Evolutionary conservation across 2,888 invertebrate species (phyloP), one percentile per base, ranked within the genome.

Genomic region (Epiblema foenella): DNA sequence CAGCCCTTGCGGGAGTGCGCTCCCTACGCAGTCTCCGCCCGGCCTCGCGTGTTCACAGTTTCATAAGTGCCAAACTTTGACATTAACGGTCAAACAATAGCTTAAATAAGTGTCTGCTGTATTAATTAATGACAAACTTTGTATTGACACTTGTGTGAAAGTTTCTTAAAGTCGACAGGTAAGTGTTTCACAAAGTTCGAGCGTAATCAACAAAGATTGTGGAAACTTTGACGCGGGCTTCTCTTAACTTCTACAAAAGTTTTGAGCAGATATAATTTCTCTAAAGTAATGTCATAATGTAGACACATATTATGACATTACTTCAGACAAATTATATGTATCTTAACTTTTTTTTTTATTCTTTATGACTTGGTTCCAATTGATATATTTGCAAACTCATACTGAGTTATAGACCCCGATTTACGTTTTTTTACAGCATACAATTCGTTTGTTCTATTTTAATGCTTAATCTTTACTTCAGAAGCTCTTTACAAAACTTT

Each of bases 1-100:
- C 86, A 84, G 82, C 77, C 81, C 82, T 78, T 81, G 77, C 82
- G 78, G 83, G 85, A 77, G 82, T 77, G 73, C 76, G 75, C 75
- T 68, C 78, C 59, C 78, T 75, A 63, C 7, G 74, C 75, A 80
- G 73, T 76, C 77, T 76, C 74, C 80, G 73, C 73, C 66, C 74
- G 65, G 39, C 54, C 68, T 59, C 66, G 57, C 72, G 74, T 52
- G 72, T 69, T 72, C 18, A 56, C 42, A 68, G 20, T 49, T 46
- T 33, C 68, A 49, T 56, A 24, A 70, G 51, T 42, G 66, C 46
- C 59, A 58, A 69, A 73, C 69, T 70, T 64, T 65, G 49, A 62
- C 37, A 54, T 57, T 68, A 54, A 68, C 42, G 12, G 33, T 52
- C 17, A 17, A 17, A 67, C 52, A 39, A 51, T 17, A 56, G 52